Evolutionary conservation across 2,888 invertebrate species (phyloP).

Genomic region (Crioceris asparagi): DNA sequence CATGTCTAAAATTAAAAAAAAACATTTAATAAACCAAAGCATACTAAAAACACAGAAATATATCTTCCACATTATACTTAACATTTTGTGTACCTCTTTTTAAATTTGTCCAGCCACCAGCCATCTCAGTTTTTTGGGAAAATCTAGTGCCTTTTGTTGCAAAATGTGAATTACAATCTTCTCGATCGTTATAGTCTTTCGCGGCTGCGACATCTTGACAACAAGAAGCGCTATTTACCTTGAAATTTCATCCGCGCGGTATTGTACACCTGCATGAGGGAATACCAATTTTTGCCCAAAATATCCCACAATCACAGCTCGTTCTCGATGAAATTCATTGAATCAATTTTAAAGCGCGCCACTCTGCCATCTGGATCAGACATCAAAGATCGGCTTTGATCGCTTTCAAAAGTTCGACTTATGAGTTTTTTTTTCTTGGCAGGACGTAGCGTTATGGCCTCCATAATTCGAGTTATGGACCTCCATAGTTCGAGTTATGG

Average conservation of each 20-base stretch:
- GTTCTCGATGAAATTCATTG: too few species aligned
- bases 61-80: too few species aligned
- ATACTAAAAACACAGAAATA: background rate
- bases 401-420: background rate
- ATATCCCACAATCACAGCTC: too few species aligned
- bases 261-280: too few species aligned
- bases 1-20: background rate
- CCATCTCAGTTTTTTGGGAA: too few species aligned
- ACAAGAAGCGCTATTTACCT: background rate
- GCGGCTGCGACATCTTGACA: background rate
- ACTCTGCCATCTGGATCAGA: too few species aligned
- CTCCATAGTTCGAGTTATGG: background rate
- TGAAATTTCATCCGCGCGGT: too few species aligned
- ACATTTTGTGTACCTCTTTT: background rate
- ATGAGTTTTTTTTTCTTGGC: background rate
- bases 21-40: background rate
- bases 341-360: too few species aligned
- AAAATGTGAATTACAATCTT: too few species aligned
- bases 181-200: too few species aligned
- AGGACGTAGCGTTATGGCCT: background rate
- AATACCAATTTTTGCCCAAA: too few species aligned
- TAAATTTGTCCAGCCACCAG: background rate
- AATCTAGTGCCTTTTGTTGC: too few species aligned
- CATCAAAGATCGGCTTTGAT: background rate
- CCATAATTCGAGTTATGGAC: background rate